phyloP scores from a whole-genome alignment of 2,113 vertebrate species.

The Halichoerus grypus region DNA sequence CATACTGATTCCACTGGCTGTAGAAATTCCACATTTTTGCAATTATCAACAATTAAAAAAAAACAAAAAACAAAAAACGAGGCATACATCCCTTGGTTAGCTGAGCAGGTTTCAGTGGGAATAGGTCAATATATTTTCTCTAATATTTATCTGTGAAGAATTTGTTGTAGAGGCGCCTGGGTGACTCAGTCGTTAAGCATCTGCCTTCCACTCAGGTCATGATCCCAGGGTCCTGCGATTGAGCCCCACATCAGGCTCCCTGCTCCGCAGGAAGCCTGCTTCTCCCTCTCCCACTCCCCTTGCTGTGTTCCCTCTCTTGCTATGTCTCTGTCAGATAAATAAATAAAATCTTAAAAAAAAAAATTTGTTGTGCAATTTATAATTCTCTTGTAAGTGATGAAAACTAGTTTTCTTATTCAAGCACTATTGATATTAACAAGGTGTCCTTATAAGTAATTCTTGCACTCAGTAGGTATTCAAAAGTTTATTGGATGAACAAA shows the following conservation, averaged over 20 bases:
- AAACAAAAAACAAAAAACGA: not conserved
- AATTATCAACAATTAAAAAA: not conserved
- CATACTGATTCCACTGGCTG: not conserved
- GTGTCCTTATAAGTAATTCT: constrained; percentile 9
- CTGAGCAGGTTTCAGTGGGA: not conserved
- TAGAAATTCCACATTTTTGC: constrained; percentile 3
- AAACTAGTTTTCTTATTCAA: constrained; percentile 31
- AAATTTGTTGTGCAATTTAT: not conserved
- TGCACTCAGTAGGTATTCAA: not conserved
- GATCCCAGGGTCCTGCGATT: too few species aligned
- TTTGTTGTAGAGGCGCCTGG: not conserved
- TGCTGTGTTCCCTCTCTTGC: too few species aligned
- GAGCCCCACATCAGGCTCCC: too few species aligned
- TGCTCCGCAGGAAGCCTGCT: too few species aligned
- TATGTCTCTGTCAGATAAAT: too few species aligned
- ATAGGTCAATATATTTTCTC: not conserved
- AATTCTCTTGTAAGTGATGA: constrained; percentile 11
- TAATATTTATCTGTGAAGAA: not conserved
- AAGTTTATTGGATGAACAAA: not conserved
- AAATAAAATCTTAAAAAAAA: too few species aligned
- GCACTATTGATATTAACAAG: not conserved
- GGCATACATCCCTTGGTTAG: not conserved
- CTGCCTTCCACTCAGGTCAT: too few species aligned
- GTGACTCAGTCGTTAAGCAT: too few species aligned
- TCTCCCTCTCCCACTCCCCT: too few species aligned